A percentile compares a stretch with the other conserved stretches of the same genome.
Conservation (phyloP, 2,797 vertebrate species). For the Phrynocephalus guinanensis region DNA sequence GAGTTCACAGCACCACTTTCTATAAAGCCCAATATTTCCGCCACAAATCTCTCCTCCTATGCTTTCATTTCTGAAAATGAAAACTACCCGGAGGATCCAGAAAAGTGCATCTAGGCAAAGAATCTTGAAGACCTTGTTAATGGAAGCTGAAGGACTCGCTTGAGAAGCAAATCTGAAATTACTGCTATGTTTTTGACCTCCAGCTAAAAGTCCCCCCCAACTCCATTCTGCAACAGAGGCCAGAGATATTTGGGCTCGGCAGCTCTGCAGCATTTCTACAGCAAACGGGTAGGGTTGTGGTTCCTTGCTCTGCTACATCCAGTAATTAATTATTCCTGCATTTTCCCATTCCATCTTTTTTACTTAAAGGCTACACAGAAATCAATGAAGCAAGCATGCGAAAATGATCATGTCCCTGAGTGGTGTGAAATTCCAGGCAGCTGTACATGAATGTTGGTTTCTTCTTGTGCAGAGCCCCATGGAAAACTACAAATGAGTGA, state of each 20-base stretch:
- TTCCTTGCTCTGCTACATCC: not conserved
- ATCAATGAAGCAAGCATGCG: not conserved
- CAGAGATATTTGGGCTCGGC: not conserved
- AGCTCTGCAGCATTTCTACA: not conserved
- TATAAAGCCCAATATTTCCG: not conserved
- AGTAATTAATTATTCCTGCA: not conserved
- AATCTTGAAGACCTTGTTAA: not conserved
- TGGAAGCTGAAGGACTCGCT: not conserved
- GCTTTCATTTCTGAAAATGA: not conserved
- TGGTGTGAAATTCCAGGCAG: not conserved
- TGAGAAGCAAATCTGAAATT: not conserved
- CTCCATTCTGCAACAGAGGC: not conserved
- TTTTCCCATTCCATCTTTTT: not conserved
- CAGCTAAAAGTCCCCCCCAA: not conserved
- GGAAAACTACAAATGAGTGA: too few relatives aligned
- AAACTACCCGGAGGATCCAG: not conserved
- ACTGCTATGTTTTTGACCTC: not conserved
- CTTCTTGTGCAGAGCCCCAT: not conserved
- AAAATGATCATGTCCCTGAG: not conserved
- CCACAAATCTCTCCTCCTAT: not conserved
- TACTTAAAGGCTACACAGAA: not conserved
- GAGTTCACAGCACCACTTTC: not conserved
- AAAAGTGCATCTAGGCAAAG: not conserved
- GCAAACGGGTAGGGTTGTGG: not conserved
- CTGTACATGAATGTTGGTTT: not conserved